phyloP scores from a whole-genome alignment of 1,140 invertebrate genomes.

The Pissodes strobi region DNA sequence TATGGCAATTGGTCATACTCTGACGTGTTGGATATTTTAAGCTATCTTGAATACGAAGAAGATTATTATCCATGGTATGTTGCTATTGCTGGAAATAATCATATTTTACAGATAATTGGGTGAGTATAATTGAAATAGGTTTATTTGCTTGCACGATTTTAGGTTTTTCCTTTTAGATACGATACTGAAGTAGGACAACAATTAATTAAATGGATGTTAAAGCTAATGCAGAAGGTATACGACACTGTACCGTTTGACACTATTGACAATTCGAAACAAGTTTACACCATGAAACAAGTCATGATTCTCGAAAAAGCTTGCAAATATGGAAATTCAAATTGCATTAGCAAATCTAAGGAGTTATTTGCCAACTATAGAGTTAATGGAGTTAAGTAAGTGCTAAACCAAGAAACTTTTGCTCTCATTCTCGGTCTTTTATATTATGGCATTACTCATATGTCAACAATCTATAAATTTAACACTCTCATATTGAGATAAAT shows the following conservation, averaged over 20 bases:
- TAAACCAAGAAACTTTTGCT: no score
- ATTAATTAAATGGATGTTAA: slow-evolving; percentile 16
- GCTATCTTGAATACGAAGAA: slow-evolving; percentile 65
- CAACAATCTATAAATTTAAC: no score
- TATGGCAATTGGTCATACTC: slow-evolving; percentile 47
- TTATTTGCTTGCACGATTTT: no score
- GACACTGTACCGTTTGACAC: slow-evolving; percentile 32
- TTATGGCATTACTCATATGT: no score
- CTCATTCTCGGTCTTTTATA: no score
- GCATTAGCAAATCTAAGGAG: slow-evolving; percentile 49
- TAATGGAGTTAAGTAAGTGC: slow-evolving; percentile 12
- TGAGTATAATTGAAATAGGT: background rate
- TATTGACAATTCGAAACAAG: slow-evolving; percentile 37
- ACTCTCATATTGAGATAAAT: no score
- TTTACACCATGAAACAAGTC: slow-evolving; percentile 54
- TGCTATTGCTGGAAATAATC: slow-evolving; percentile 62
- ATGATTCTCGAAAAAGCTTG: slow-evolving; percentile 60
- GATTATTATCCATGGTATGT: slow-evolving; percentile 69
- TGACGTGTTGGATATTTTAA: slow-evolving; percentile 62
- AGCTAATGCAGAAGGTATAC: slow-evolving; percentile 23
- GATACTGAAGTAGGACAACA: slow-evolving; percentile 27
- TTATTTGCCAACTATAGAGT: slow-evolving; percentile 48
- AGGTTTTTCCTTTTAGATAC: no score
- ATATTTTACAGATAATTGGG: slow-evolving; percentile 52
- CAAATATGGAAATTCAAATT: slow-evolving; percentile 57